phyloP scores from a whole-genome alignment of 1,140 invertebrate species.

The Nephila pilipes region DNA sequence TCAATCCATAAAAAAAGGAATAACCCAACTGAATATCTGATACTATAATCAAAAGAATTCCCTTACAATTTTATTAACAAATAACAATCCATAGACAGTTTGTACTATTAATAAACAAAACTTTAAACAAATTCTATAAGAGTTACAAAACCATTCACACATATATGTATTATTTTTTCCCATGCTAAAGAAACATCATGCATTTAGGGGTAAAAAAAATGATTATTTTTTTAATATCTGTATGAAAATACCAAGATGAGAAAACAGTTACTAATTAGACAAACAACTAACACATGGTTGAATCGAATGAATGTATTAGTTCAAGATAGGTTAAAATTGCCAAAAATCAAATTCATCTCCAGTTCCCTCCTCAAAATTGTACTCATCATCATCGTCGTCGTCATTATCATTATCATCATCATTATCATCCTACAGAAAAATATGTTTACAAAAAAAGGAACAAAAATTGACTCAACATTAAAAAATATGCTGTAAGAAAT shows the following conservation, averaged over 20 bases:
- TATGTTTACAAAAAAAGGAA: neutral
- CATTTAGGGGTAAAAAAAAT: constrained; percentile 33
- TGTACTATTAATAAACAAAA: neutral
- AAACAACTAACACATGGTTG: constrained; percentile 26
- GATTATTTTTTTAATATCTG: constrained; percentile 10
- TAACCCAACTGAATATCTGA: too few relatives aligned
- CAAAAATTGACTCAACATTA: too few relatives aligned
- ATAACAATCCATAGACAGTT: neutral
- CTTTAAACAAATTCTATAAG: neutral
- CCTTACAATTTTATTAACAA: neutral
- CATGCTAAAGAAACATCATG: constrained; percentile 5
- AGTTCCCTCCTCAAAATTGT: constrained; percentile 10
- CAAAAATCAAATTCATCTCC: constrained; percentile 75
- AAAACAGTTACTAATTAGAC: neutral
- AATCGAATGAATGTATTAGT: constrained; percentile 28
- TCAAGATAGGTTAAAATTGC: constrained; percentile 64
- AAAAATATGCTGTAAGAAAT: too few relatives aligned
- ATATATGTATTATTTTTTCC: neutral
- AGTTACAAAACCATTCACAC: neutral
- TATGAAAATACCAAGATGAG: constrained; percentile 11
- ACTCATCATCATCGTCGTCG: constrained; percentile 59
- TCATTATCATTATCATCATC: constrained; percentile 55
- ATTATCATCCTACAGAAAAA: constrained; percentile 40
- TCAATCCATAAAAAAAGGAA: too few relatives aligned
- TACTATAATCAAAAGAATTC: too few relatives aligned